Evolutionary conservation across 1,140 invertebrate species (phyloP), one percentile per base, ranked within the genome.

Genomic region (Mizuhopecten yessoensis): DNA sequence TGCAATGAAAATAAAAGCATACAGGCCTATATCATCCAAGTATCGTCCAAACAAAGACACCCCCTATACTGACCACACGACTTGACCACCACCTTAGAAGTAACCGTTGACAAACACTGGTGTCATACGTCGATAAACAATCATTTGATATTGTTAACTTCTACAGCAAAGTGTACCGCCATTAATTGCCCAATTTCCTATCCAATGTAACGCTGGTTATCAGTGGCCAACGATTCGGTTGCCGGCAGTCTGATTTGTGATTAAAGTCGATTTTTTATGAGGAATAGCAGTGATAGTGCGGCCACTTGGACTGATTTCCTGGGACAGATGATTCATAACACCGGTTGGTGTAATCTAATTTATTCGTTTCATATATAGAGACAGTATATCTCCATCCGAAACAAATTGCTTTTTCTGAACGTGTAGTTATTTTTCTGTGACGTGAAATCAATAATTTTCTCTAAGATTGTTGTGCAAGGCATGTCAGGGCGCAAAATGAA

Each of bases 391-490:
- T 7, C 9, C 29, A 75, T 75, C 57, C 57, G 57, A 75, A 75
- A 75, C 57, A 75, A 75, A 75, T 75, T 75, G 29, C 57, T 75
- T 75, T 75, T 75, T 75, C 57, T 75, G 23, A 75, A 75, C n/a
- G 57, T 75, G 57, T 75, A 75, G 57, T 75, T 75, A 75, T 75
- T 75, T 75, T 75, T 75, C 57, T 75, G 23, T 75, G 57, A 75
- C 57, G n/a, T 29, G 17, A 75, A 75, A 75, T 75, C 57, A 75
- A 75, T 75, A 75, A n/a, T 17, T 75, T 75, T 75, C 57, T 75
- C n/a, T 75, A 75, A 75, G 57, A 75, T 75, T n/a, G 57, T 75
- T 75, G 57, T 75, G 57, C n/a, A 75, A 75, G 57, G 57, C 57
- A 75, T 9, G 57, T 75, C 5, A 17, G 36, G 13, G 36, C 57